These are phyloP conservation scores for Cyanoderma ruficeps DNA, from an alignment of 2,113 vertebrate genomes.

Conservation along the genomic window DNA sequence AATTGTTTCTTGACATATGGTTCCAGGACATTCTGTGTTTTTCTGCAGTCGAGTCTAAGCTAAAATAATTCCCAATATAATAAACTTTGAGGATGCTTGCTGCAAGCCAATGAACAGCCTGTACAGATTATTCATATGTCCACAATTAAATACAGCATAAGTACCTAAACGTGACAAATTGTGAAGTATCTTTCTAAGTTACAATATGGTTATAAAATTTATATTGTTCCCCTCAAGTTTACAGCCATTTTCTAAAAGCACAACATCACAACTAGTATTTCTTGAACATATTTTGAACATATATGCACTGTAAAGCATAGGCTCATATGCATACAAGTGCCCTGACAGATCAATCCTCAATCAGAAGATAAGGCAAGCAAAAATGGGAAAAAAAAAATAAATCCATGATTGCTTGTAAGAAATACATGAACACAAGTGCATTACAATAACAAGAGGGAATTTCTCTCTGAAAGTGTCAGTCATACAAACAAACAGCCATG, in stretches of 20 bases:
- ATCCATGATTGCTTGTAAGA: background rate
- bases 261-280: background rate
- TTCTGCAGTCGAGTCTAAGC: background rate
- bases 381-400: background rate
- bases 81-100: background rate
- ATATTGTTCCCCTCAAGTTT: background rate
- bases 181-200: background rate
- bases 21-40: background rate
- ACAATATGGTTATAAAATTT: background rate
- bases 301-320: background rate
- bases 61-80: background rate
- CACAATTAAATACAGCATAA: background rate
- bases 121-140: background rate
- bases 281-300: background rate
- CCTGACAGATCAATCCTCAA: background rate
- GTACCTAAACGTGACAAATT: background rate
- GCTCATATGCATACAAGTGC: background rate
- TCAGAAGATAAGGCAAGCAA: background rate
- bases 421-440: background rate
- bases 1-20: background rate
- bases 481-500: background rate
- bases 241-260: background rate
- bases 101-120: background rate
- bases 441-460: background rate
- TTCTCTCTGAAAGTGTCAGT: background rate